Percentiles rank a stretch among this genome's conserved stretches.
Evolutionary conservation across 2,888 invertebrate genomes (phyloP).

Genomic region (Parasteatoda lunata): DNA sequence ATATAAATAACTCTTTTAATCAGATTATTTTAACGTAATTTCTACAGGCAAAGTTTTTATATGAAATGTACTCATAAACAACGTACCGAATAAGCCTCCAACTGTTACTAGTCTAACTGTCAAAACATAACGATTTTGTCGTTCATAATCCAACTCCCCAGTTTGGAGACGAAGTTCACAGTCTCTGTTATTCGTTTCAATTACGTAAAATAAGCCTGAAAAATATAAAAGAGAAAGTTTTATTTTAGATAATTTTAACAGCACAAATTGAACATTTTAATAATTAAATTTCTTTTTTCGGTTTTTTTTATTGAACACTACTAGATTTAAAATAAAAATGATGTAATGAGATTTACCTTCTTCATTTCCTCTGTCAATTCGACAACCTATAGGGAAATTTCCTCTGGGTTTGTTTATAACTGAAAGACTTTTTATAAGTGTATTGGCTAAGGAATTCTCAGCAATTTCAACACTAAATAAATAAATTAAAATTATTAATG

Average conservation of each 20-base stretch:
- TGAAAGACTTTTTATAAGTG: constrained; percentile 82
- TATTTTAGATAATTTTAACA: no score
- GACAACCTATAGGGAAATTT: constrained; percentile 83
- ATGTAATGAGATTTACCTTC: constrained; percentile 77
- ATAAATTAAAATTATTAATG: neutral
- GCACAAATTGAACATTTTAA: no score
- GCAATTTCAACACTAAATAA: constrained; percentile 80
- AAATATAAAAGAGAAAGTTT: constrained; percentile 51
- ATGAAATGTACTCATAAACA: neutral
- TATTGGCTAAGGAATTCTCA: constrained; percentile 83
- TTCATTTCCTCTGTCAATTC: constrained; percentile 85
- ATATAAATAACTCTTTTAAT: neutral
- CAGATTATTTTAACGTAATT: neutral
- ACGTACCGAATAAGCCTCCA: constrained; percentile 81
- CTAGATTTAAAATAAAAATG: no score
- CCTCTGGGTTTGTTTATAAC: constrained; percentile 84
- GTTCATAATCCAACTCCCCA: constrained; percentile 84
- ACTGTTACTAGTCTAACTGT: constrained; percentile 85
- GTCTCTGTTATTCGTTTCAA: constrained; percentile 85
- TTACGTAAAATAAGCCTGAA: constrained; percentile 82
- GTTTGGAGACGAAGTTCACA: constrained; percentile 84
- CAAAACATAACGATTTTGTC: constrained; percentile 81
- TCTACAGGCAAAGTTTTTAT: neutral
- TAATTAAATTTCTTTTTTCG: no score
- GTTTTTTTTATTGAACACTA: no score